Conservation (phyloP, 2,113 vertebrate species). For the Boulengeromyrus knoepffleri region DNA sequence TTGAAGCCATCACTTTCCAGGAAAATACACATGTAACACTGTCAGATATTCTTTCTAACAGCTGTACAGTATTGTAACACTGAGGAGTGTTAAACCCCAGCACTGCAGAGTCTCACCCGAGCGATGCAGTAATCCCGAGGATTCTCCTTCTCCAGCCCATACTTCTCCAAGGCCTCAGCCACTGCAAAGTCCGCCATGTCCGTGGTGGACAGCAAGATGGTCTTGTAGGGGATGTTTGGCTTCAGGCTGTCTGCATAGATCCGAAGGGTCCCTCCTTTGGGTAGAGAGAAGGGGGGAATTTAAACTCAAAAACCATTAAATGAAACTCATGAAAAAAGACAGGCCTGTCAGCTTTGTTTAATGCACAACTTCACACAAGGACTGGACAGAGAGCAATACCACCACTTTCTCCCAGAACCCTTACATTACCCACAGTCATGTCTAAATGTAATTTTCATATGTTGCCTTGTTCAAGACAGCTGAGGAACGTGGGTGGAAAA, state of each 20-base stretch:
- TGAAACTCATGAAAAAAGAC: background rate
- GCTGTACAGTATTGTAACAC: background rate
- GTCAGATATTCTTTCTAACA: background rate
- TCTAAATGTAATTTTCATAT: background rate
- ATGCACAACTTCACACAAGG: background rate
- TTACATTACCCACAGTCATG: background rate
- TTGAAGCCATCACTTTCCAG: background rate
- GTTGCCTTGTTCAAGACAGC: background rate
- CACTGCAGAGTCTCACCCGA: conserved; percentile 59
- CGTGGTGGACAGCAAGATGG: conserved; percentile 89
- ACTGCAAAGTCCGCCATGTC: conserved; percentile 92
- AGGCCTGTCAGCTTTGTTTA: background rate
- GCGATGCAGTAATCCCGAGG: conserved; percentile 93
- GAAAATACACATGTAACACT: background rate
- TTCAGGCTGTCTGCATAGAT: conserved; percentile 96
- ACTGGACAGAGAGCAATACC: background rate
- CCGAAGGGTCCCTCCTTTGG: conserved; percentile 82
- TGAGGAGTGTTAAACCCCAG: background rate
- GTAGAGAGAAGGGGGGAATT: conserved; percentile 19
- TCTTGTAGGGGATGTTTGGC: conserved; percentile 96
- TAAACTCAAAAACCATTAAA: background rate
- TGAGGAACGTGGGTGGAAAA: background rate
- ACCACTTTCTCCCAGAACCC: background rate
- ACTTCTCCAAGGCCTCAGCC: conserved; percentile 92
- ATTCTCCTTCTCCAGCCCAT: conserved; percentile 90